Base-by-base conservation (phyloP, 2,888 invertebrate genomes). In the Xiphydria camelus region DNA sequence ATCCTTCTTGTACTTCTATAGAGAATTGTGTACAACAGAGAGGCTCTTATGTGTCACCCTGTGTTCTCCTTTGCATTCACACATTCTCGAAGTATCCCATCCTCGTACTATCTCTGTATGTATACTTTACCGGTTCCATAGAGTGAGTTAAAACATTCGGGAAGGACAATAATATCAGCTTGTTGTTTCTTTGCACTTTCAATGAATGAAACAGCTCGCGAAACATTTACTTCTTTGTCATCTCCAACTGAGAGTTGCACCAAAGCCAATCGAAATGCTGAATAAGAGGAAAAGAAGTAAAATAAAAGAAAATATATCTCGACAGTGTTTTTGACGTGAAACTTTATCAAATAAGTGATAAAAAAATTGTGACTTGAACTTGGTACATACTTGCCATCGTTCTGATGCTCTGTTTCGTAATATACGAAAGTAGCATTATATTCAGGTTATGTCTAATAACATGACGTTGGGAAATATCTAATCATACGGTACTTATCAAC, bases 91-190 rank as follows among this genome's bases (percentile, higher is more conserved):
- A n/a, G n/a, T n/a, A n/a, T n/a, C n/a, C n/a, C n/a, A n/a, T n/a
- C n/a, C n/a, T n/a, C n/a, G n/a, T n/a, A n/a, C n/a, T n/a, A n/a
- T n/a, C n/a, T n/a, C n/a, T n/a, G n/a, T n/a, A n/a, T n/a, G n/a
- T n/a, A n/a, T n/a, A 39, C 56, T 65, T 76, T 76, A 86, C 86
- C 81, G 36, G 88, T 88, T 43, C 95, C 96, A 76, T 96, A 96
- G 0, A 96, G 96, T 10, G 91, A 90, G 73, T 96, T 97, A 67
- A 96, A 97, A 71, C 94, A 95, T 77, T 97, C 97, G 6, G 91
- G 89, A 4, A 91, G 72, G 0, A 83, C 82, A 17, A 90, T 77
- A 19, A 91, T 59, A 31, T 85, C 79, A 0, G 88, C 86, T 7
- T 81, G 78, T 38, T 81, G 77, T 38, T 80, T 74, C 51, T 86